A percentile compares a stretch with the other conserved stretches of the same genome.
These are phyloP conservation scores for Pseudomyrmex gracilis DNA, from an alignment of 1,140 invertebrate species.

Conservation along the genomic window DNA sequence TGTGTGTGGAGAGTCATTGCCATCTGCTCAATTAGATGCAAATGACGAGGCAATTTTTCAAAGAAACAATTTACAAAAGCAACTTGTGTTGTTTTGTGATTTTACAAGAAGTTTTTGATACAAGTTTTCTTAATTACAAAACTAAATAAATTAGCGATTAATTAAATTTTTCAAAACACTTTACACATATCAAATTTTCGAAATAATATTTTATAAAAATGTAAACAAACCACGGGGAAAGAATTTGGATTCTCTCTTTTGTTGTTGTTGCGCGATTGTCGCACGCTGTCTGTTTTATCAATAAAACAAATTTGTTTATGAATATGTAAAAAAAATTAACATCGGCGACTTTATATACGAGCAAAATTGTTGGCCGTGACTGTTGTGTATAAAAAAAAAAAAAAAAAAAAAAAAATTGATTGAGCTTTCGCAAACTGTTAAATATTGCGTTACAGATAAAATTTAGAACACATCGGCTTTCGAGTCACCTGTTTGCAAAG, in stretches of 20 bases:
- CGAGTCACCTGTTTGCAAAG: constrained; percentile 71
- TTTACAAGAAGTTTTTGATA: background rate
- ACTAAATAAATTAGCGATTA: background rate
- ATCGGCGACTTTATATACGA: background rate
- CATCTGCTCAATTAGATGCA: constrained; percentile 9
- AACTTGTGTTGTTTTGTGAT: background rate
- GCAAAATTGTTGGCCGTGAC: background rate
- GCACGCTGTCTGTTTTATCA: background rate
- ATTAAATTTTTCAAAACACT: constrained; percentile 1
- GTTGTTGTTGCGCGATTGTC: background rate
- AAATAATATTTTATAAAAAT: background rate
- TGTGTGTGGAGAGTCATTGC: background rate
- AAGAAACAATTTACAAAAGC: background rate
- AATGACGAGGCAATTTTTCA: background rate
- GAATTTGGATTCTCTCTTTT: too few relatives aligned
- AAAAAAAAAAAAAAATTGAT: background rate
- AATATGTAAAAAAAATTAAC: too few relatives aligned
- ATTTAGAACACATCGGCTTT: constrained; percentile 45
- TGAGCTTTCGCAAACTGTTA: constrained; percentile 27
- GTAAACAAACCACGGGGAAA: too few relatives aligned
- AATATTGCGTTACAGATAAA: constrained; percentile 39
- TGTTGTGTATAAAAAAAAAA: too few relatives aligned
- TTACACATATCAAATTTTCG: too few relatives aligned
- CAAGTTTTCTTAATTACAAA: too few relatives aligned
- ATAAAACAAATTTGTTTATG: too few relatives aligned